Evolutionary conservation across 2,113 vertebrate species (phyloP).

Genomic region (Copsychus sechellarum): DNA sequence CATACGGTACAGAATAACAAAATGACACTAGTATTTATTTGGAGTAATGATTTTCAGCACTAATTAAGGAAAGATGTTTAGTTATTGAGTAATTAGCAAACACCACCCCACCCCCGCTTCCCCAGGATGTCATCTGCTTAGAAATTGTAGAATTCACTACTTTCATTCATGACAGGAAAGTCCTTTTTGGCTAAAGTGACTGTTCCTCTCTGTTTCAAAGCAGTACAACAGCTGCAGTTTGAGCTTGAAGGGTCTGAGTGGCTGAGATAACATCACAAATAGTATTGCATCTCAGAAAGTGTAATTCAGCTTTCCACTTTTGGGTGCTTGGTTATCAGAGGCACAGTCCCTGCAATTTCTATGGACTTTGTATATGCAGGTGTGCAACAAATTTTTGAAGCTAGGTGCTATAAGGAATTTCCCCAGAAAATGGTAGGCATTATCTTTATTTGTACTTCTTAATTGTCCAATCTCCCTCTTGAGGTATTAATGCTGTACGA

Average conservation of each 20-base stretch:
- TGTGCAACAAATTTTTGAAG: neutral
- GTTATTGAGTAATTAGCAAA: neutral
- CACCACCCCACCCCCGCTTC: neutral
- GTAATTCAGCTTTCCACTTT: slow-evolving; percentile 6
- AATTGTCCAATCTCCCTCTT: neutral
- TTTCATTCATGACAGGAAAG: neutral
- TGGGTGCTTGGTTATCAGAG: neutral
- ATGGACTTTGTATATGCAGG: neutral
- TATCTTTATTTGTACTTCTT: neutral
- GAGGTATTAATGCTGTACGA: neutral
- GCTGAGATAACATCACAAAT: slow-evolving; percentile 16
- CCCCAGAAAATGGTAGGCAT: neutral
- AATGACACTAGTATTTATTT: neutral
- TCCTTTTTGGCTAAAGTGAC: neutral
- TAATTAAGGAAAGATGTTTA: neutral
- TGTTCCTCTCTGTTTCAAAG: neutral
- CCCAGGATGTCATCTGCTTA: neutral
- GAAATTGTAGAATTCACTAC: neutral
- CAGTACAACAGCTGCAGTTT: neutral
- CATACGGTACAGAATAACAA: neutral
- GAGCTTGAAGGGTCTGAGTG: slow-evolving; percentile 52
- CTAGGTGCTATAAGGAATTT: neutral
- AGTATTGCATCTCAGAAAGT: neutral
- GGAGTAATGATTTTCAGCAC: neutral
- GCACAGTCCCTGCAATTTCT: neutral